A percentile compares a stretch with the other conserved stretches of the same genome.
Evolutionary conservation across 2,113 vertebrate species (phyloP).

Genomic region (Hymenochirus boettgeri): DNA sequence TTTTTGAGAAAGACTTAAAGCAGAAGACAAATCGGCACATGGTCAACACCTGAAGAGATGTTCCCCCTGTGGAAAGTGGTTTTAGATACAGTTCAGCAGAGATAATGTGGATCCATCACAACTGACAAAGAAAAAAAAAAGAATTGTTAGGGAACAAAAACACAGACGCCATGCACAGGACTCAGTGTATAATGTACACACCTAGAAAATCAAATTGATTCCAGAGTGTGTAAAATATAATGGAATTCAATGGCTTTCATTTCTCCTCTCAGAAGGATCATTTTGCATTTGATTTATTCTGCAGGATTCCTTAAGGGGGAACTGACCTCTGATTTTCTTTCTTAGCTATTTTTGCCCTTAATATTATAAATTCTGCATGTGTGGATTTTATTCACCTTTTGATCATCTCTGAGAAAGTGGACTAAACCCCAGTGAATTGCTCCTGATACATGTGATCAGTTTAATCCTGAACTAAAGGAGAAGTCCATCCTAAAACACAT

Average conservation of each 20-base stretch:
- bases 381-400: no score
- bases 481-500: no score
- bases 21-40: slow-evolving; percentile 1
- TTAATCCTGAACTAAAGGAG: no score
- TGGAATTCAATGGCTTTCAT: neutral
- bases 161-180: slow-evolving; percentile 8
- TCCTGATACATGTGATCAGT: no score
- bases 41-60: slow-evolving; percentile 20
- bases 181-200: neutral
- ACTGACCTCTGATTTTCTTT: no score
- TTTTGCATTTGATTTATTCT: no score
- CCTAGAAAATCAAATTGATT: neutral
- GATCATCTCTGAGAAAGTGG: no score
- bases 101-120: slow-evolving; percentile 18
- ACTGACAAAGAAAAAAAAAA: slow-evolving; percentile 21
- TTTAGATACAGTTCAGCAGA: slow-evolving; percentile 34
- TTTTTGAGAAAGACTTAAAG: neutral
- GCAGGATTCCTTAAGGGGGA: no score
- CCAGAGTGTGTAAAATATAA: neutral
- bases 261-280: neutral
- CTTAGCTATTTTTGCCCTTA: no score
- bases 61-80: slow-evolving; percentile 15
- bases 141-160: slow-evolving; percentile 10
- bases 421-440: no score
- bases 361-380: no score